phyloP scores from a whole-genome alignment of 2,888 invertebrate genomes.

The Alentia gelatinosa region DNA sequence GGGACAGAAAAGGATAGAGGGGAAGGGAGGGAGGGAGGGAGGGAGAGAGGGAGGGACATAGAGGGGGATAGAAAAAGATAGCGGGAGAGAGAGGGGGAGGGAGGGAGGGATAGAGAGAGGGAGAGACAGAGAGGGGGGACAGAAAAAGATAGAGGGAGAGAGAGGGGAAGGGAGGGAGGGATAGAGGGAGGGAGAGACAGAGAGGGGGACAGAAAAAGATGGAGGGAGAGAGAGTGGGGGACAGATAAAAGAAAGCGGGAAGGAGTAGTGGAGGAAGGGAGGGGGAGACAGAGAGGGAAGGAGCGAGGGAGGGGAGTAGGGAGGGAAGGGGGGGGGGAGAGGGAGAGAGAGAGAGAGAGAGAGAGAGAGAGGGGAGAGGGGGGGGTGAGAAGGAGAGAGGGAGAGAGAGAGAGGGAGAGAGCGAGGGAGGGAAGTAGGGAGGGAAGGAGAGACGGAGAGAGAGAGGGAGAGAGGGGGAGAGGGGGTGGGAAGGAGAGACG shows the following conservation, averaged over 20 bases:
- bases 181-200: background rate
- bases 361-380: background rate
- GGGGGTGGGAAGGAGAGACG: no score
- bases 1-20: no score
- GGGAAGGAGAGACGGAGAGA: background rate
- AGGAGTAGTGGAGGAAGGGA: background rate
- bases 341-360: background rate
- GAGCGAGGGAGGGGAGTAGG: background rate
- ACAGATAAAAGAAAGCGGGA: background rate
- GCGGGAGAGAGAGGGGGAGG: background rate
- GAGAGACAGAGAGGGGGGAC: no score
- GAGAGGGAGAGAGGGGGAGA: background rate
- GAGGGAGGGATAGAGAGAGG: background rate
- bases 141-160: no score
- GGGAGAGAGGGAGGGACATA: no score
- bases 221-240: background rate
- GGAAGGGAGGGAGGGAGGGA: no score
- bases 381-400: background rate
- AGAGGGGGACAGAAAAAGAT: background rate
- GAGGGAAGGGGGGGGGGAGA: background rate
- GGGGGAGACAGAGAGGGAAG: background rate
- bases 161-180: background rate
- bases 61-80: background rate
- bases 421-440: no score
- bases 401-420: no score